Base-by-base conservation (phyloP, 2,113 vertebrate genomes). In the Crotalus helleri region DNA sequence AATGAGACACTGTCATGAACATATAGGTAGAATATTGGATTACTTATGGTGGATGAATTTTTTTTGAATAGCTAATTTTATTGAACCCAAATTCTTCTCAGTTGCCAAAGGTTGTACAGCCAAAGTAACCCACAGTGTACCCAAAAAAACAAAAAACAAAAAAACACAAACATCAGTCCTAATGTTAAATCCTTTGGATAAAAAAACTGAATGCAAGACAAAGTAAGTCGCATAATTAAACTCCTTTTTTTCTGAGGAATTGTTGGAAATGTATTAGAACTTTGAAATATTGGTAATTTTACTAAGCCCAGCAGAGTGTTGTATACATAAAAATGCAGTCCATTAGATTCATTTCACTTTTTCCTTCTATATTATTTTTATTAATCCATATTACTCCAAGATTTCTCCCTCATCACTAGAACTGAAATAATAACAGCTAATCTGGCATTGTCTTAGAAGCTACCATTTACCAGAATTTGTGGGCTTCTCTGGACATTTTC, bases 401-500 rank as follows among this genome's bases (percentile, higher is more conserved):
- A 85, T 87, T 53, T 44, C 46, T 85, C 54, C n/a, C 23, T 26
- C 5, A 85, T 85, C 55, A 64, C n/a, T 74, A 33, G 46, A 46
- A 64, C 46, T n/a, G 61, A 54, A 86, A 87, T 11, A 33, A 39
- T 87, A 33, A 64, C 19, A 91, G 61, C 64, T 90, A 49, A 49
- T 92, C 39, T 57, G n/a, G 21, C 8, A 12, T 44, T 81, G 88
- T 44, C 94, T 44, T 81, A 81, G 93, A 92, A 3, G 93, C 85
- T 24, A 94, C 92, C 94, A 96, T 92, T 95, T 94, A 93, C 93
- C 96, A 92, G 39, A 74, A 95, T 94, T 95, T 54, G 94, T 93
- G 64, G 95, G 87, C 54, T 85, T 96, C 95, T 87, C 95, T 95
- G 96, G 92, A 96, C 94, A 95, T 95, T 88, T 94, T 91, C 49